Conservation (phyloP, 2,888 invertebrate species). For the Microctonus hyperodae region DNA sequence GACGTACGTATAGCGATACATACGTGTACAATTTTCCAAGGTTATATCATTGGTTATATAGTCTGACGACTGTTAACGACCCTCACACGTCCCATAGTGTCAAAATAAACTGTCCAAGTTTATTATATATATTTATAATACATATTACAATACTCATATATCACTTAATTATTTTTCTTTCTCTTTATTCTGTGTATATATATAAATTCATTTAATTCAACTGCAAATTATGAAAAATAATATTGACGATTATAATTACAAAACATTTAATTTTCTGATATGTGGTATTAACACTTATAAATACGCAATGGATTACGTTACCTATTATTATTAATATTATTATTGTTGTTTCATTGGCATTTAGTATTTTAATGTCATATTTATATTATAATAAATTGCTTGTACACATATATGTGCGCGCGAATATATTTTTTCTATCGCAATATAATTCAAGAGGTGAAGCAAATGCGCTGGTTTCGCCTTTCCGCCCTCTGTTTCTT, state of each 20-base stretch:
- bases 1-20: not conserved
- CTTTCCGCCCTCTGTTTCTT: constrained; percentile 15
- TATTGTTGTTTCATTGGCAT: not conserved
- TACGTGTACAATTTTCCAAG: constrained; percentile 21
- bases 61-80: constrained; percentile 13
- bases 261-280: too few relatives aligned
- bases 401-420: not conserved
- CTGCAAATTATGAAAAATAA: too few relatives aligned
- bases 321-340: not conserved
- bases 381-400: not conserved
- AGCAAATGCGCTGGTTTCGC: constrained; percentile 20
- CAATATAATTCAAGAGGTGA: constrained; percentile 27
- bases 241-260: too few relatives aligned
- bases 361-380: not conserved
- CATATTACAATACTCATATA: too few relatives aligned
- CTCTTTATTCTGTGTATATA: too few relatives aligned
- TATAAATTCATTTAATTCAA: too few relatives aligned
- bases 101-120: too few relatives aligned
- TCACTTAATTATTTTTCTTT: too few relatives aligned
- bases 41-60: constrained; percentile 24
- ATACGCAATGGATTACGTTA: not conserved
- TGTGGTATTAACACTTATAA: too few relatives aligned
- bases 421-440: constrained; percentile 20
- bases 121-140: too few relatives aligned
- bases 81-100: constrained; percentile 4